phyloP scores from a whole-genome alignment of 2,797 vertebrate species.

The Hybognathus amarus region DNA sequence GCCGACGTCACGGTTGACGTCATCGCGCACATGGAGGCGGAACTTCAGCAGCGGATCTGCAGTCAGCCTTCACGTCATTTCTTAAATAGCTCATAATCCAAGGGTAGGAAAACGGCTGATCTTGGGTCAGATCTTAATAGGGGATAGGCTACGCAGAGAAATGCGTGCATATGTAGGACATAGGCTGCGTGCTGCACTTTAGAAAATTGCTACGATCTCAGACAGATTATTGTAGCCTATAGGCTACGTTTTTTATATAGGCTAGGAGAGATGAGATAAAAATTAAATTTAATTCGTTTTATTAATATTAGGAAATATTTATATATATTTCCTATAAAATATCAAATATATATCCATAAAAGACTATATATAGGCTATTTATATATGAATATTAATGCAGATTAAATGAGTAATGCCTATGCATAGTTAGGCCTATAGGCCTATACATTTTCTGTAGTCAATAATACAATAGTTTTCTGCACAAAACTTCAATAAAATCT shows the following conservation, averaged over 20 bases:
- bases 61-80: conserved; percentile 10
- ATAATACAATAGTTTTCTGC: background rate
- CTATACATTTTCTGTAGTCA: too few species aligned
- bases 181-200: background rate
- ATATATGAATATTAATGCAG: background rate
- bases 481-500: background rate
- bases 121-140: conserved; percentile 31
- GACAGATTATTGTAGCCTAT: background rate
- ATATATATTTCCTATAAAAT: too few species aligned
- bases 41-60: conserved; percentile 25
- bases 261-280: too few species aligned
- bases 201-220: background rate
- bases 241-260: background rate
- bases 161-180: background rate
- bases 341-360: too few species aligned
- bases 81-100: background rate
- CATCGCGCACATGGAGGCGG: background rate
- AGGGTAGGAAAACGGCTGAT: background rate
- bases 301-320: background rate
- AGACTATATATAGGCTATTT: background rate
- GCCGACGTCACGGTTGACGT: background rate
- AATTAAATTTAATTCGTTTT: background rate
- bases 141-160: background rate
- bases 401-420: background rate
- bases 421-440: too few species aligned